These are phyloP conservation scores for Taenaris catops DNA, from an alignment of 2,888 invertebrate species.

Conservation along the genomic window DNA sequence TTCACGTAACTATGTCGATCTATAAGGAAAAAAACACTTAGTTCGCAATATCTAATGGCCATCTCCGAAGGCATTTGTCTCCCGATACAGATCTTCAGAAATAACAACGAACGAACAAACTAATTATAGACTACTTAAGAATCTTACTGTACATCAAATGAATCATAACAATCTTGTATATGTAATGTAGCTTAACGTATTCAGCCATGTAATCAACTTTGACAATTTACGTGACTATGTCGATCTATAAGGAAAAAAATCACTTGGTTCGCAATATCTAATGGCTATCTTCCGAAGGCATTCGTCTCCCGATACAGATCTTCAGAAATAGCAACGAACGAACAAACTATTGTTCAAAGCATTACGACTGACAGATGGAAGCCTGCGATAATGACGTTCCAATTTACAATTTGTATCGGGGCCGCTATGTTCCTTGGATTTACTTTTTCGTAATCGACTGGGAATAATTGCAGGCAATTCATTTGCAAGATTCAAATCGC, in stretches of 20 bases:
- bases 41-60: slow-evolving; percentile 25
- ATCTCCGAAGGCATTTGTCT: slow-evolving; percentile 29
- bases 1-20: slow-evolving; percentile 24
- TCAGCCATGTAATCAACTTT: too few species aligned
- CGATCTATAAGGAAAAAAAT: slow-evolving; percentile 36
- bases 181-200: too few species aligned
- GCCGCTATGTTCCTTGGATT: slow-evolving; percentile 3
- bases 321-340: slow-evolving; percentile 23
- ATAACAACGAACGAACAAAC: slow-evolving; percentile 22
- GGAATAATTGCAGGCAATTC: slow-evolving; percentile 21
- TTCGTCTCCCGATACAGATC: slow-evolving; percentile 30
- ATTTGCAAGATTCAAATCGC: slow-evolving; percentile 21
- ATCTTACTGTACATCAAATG: too few species aligned
- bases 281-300: slow-evolving; percentile 28
- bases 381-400: slow-evolving; percentile 31
- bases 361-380: slow-evolving; percentile 35
- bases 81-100: slow-evolving; percentile 27
- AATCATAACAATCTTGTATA: too few species aligned
- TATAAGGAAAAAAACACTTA: slow-evolving; percentile 33
- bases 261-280: slow-evolving; percentile 23
- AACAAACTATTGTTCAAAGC: slow-evolving; percentile 40
- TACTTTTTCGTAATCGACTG: slow-evolving; percentile 7
- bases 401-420: slow-evolving; percentile 30
- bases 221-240: slow-evolving; percentile 23
- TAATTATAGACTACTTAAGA: too few species aligned